Evolutionary conservation across 2,113 vertebrate genomes (phyloP).

Genomic region (Dendrocopos noguchii): DNA sequence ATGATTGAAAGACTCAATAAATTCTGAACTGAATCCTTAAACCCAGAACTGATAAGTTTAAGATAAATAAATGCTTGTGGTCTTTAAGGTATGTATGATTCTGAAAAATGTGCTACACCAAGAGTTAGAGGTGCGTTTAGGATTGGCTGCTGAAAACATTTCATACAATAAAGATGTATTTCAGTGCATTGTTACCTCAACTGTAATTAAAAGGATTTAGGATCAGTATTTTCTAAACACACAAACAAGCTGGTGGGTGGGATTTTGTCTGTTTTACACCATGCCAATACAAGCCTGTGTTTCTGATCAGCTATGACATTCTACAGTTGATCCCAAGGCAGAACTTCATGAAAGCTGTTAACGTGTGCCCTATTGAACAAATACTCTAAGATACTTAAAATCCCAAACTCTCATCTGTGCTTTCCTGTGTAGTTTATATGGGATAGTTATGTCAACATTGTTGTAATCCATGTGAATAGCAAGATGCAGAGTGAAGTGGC

Average conservation of each 20-base stretch:
- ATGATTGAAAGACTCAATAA: too few species aligned
- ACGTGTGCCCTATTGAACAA: slow-evolving; percentile 12
- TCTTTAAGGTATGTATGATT: too few species aligned
- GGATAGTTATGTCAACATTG: background rate
- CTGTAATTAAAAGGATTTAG: background rate
- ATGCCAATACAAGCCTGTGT: background rate
- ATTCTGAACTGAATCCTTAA: too few species aligned
- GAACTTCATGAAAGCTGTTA: background rate
- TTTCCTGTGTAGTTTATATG: background rate
- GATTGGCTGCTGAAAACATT: too few species aligned
- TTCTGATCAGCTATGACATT: slow-evolving; percentile 6
- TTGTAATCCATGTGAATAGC: background rate
- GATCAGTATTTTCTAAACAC: background rate
- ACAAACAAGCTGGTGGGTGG: background rate
- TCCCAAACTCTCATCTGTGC: background rate
- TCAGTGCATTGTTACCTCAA: background rate
- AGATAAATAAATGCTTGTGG: too few species aligned
- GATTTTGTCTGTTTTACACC: background rate
- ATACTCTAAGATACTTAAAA: background rate
- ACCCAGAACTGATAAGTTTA: too few species aligned
- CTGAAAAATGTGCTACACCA: too few species aligned
- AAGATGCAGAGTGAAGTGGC: background rate
- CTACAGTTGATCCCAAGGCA: background rate
- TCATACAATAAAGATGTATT: too few species aligned
- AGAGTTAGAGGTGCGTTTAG: too few species aligned